Percentiles rank a stretch among this genome's conserved stretches.
phyloP scores from a whole-genome alignment of 92 coral and sea anemone genomes.

The Pocillopora meandrina region DNA sequence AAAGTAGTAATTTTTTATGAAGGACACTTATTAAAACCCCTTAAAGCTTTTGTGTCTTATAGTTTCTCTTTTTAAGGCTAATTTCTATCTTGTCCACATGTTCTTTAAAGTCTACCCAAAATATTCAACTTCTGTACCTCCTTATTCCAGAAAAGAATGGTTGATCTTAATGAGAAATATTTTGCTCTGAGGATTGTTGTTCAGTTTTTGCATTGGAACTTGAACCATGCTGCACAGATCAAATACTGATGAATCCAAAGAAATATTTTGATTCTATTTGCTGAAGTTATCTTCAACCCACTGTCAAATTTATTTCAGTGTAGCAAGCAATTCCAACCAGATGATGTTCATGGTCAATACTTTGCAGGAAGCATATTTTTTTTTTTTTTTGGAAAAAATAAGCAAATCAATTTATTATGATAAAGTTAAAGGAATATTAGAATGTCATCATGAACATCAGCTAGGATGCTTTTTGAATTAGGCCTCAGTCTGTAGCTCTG shows the following conservation, averaged over 20 bases:
- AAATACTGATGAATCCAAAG: not conserved
- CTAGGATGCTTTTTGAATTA: too few relatives aligned
- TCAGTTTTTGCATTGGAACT: too few relatives aligned
- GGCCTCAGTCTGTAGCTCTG: too few relatives aligned
- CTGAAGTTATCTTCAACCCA: not conserved
- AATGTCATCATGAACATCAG: too few relatives aligned
- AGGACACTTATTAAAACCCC: not conserved
- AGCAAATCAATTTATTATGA: too few relatives aligned
- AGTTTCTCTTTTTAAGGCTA: not conserved
- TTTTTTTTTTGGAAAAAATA: too few relatives aligned
- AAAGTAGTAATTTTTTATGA: slow-evolving; percentile 17
- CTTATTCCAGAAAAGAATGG: too few relatives aligned
- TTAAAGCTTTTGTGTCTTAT: not conserved
- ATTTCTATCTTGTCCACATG: not conserved
- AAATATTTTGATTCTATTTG: not conserved
- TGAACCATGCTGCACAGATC: not conserved
- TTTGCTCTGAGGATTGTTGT: too few relatives aligned
- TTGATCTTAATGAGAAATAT: too few relatives aligned
- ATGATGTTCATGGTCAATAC: too few relatives aligned
- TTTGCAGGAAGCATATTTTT: too few relatives aligned
- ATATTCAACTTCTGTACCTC: not conserved
- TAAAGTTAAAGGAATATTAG: too few relatives aligned
- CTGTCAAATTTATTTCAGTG: slow-evolving; percentile 2
- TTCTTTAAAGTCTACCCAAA: not conserved
- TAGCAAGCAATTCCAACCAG: not conserved